Percentiles rank a stretch among this genome's conserved stretches.
Evolutionary conservation across 2,113 vertebrate species (phyloP).

Genomic region (Eclectus roratus): DNA sequence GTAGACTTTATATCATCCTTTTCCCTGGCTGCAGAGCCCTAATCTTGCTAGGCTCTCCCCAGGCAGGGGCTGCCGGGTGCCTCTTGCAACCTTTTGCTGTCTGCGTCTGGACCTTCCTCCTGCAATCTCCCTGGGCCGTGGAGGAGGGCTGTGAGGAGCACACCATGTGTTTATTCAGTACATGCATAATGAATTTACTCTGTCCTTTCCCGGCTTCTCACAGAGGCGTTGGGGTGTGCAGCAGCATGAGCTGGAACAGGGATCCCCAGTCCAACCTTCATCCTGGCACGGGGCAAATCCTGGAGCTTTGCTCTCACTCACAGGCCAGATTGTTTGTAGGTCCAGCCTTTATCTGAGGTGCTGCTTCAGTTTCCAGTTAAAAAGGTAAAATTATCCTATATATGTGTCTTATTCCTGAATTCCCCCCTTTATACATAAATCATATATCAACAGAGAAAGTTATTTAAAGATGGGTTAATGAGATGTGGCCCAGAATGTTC

Average conservation of each 20-base stretch:
- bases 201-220: neutral
- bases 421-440: neutral
- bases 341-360: neutral
- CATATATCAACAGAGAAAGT: neutral
- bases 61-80: too few relatives aligned
- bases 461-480: neutral
- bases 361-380: neutral
- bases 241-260: neutral
- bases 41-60: too few relatives aligned
- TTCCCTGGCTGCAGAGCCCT: neutral
- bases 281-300: accelerated
- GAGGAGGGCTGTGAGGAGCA: neutral
- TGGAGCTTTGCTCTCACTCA: accelerated
- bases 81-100: neutral
- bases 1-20: neutral
- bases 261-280: accelerated
- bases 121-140: accelerated
- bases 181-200: accelerated
- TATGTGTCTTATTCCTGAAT: neutral
- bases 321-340: too few relatives aligned
- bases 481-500: neutral
- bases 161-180: too few relatives aligned
- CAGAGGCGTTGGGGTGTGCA: neutral
- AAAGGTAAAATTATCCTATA: accelerated
- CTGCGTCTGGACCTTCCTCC: too few relatives aligned